These are phyloP conservation scores for Calycopis cecrops DNA, from an alignment of 1,140 invertebrate genomes.

Conservation along the genomic window DNA sequence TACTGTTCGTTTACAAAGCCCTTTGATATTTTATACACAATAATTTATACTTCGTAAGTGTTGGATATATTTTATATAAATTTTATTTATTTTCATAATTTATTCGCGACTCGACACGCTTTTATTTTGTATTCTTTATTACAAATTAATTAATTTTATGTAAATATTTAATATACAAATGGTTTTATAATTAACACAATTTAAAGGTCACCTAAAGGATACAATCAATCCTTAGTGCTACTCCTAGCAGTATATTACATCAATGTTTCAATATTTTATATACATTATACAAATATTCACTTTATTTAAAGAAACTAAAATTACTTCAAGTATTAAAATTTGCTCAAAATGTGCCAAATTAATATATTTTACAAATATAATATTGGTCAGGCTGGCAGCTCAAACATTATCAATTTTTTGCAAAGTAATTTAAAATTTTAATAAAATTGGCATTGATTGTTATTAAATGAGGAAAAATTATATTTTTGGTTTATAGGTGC, in stretches of 20 bases:
- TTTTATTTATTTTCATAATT: conserved; percentile 21
- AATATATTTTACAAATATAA: conserved; percentile 8
- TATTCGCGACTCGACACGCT: background rate
- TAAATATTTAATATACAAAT: background rate
- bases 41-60: conserved; percentile 24
- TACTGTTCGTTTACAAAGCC: conserved; percentile 20
- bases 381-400: conserved; percentile 19
- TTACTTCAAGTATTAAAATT: conserved; percentile 6
- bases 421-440: no score
- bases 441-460: no score
- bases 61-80: conserved; percentile 23
- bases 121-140: background rate
- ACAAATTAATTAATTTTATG: no score
- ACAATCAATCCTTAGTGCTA: no score
- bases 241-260: no score
- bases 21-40: conserved; percentile 20
- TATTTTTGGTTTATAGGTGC: no score
- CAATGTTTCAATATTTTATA: no score
- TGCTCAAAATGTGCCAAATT: conserved; percentile 26
- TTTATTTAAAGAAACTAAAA: background rate
- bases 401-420: background rate
- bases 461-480: no score
- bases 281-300: no score
- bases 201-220: no score
- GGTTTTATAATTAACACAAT: no score